A percentile compares a stretch with the other conserved stretches of the same genome.
phyloP scores from a whole-genome alignment of 2,113 vertebrate species.

The Ciconia boyciana region DNA sequence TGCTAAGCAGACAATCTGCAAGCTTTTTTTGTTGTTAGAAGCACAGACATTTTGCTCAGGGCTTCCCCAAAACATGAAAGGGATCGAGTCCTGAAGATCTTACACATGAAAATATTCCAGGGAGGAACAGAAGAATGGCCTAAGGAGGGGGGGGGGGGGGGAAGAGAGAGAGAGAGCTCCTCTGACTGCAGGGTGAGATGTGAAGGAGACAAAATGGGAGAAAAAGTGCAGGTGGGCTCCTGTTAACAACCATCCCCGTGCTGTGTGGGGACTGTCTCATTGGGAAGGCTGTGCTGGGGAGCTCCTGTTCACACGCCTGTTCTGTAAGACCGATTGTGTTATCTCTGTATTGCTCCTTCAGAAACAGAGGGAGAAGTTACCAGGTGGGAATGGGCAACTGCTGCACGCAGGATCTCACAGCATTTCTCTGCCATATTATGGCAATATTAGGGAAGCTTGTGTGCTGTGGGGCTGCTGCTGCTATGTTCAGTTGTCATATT shows the following conservation, averaged over 20 bases:
- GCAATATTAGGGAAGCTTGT: fast-evolving
- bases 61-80: neutral
- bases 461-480: neutral
- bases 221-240: neutral
- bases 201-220: neutral
- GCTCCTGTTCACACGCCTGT: fast-evolving
- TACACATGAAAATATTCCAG: neutral
- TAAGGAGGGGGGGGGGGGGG: no score
- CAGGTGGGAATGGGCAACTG: neutral
- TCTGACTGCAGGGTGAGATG: neutral
- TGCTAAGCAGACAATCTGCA: neutral
- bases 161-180: neutral
- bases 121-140: neutral
- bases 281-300: neutral
- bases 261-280: neutral
- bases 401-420: fast-evolving
- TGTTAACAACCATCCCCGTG: fast-evolving
- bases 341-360: neutral
- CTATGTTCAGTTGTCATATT: neutral
- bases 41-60: neutral
- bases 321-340: neutral
- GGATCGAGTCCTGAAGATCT: neutral
- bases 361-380: neutral
- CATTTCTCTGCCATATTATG: fast-evolving
- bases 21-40: neutral